Base-by-base conservation (phyloP, 92 coral and sea anemone species). In the Porites cylindrica region DNA sequence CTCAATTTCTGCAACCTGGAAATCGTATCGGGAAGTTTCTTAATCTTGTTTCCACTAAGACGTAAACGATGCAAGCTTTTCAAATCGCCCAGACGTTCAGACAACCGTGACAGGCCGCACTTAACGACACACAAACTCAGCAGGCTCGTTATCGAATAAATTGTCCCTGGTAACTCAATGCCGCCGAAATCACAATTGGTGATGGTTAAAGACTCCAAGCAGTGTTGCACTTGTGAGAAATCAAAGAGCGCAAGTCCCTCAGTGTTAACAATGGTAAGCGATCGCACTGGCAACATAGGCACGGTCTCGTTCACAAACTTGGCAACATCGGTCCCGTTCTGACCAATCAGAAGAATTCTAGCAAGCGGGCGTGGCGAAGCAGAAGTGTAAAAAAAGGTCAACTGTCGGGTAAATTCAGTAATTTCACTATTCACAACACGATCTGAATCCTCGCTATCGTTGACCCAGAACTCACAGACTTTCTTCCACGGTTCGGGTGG, bases 401-500 rank as follows among this genome's bases (percentile, higher is more conserved):
- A 51, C 66, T 85, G 85, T 76, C 94, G 78, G n/a, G 96, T 87
- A 10, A 95, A 86, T 13, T 93, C 96, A 66, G 81, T 21, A 38
- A 95, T 52, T 58, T 89, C 85, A 12, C 88, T 84, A 66, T 91
- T 85, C 7, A 93, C 93, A 58, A 90, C 76, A 59, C 86, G 93
- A 58, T 91, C 91, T 20, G 70, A 85, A 64, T 88, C 88, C 1
- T 80, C 86, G 13, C 81, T 79, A 52, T 92, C 91, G 66, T 80
- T 92, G n/a, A 91, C 72, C 98, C 98, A 95, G 75, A 93, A 85
- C 76, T 93, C 96, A 76, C 98, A 95, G 8, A 93, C 89, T 32
- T 95, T 93, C 19, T 79, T 75, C 98, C 98, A 95, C 12, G 86
- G 84, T 43, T 93, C 94, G 47, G 87, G 85, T 1, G 74, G 81